Evolutionary conservation across 2,113 vertebrate genomes (phyloP).

Genomic region (Vidua macroura): DNA sequence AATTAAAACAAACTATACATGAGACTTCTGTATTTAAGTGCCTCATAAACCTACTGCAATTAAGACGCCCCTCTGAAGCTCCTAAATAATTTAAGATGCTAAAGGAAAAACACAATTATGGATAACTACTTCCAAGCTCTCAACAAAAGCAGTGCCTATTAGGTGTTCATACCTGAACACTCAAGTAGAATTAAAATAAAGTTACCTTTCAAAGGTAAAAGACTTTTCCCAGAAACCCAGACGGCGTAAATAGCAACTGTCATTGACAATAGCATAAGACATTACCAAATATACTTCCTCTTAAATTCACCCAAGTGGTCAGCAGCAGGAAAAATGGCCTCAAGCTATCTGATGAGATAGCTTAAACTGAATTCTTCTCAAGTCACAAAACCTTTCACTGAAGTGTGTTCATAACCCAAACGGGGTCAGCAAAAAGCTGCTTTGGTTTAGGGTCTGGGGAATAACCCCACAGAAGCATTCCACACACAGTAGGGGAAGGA

Average conservation of each 20-base stretch:
- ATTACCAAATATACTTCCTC: neutral
- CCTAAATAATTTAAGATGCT: neutral
- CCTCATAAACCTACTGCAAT: neutral
- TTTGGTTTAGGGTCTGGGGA: neutral
- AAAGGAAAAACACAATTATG: neutral
- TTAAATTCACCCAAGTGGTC: neutral
- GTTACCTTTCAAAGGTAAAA: neutral
- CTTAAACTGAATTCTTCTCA: neutral
- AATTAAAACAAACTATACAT: neutral
- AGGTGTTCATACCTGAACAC: neutral
- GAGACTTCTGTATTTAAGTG: conserved; percentile 25
- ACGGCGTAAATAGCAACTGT: neutral
- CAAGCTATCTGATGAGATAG: neutral
- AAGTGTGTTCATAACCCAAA: accelerated
- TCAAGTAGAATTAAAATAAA: neutral
- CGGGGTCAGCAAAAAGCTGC: neutral
- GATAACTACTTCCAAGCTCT: neutral
- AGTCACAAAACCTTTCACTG: neutral
- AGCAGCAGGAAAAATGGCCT: neutral
- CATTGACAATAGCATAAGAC: neutral
- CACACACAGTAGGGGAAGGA: accelerated
- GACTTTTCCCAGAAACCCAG: neutral
- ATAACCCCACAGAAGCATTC: neutral
- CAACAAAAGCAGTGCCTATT: neutral
- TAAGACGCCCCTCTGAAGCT: neutral